Base-by-base conservation (phyloP, 2,113 vertebrate genomes). In the Syngnathoides biaculeatus region DNA sequence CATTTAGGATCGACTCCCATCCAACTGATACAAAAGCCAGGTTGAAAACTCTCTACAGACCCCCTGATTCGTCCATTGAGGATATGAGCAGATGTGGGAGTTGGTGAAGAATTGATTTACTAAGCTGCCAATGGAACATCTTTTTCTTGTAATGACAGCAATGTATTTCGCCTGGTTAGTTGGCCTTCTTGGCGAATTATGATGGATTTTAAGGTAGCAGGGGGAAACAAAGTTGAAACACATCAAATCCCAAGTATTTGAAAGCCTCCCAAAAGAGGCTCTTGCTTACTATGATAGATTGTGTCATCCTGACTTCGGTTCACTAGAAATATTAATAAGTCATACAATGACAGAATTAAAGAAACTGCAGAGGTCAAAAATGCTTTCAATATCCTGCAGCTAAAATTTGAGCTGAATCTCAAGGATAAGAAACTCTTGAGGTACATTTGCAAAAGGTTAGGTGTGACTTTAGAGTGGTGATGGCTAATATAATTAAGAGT, bases 21-120 rank as follows among this genome's bases (percentile, higher is more conserved):
- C 22, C 62, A 60, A 48, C 40, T 40, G 47, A 72, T 67, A 69
- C 24, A 4, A 58, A 63, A 75, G 75, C 40, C 72, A 66, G 40
- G 45, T 17, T n/a, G n/a, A n/a, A 43, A 48, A 8, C 5, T 66
- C 30, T 35, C 30, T 35, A 35, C 30, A 6, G 30, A 35, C 0
- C 24, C 62, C 35, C 27, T 74, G 42, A 40, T 65, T 8, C n/a
- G 53, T 78, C 22, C 30, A 22, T 47, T 47, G 24, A 26, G 55
- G 30, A 26, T 2, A n/a, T 35, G 40, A 45, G 50, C 55, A 71
- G 38, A 9, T 59, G 45, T 40, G 64, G 27, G 53, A 26, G 68
- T 66, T 66, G 65, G 39, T 14, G 13, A 56, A 60, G 14, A 14
- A 4, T 24, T 56, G 8, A 45, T 47, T 8, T 30, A 17, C 14